These are phyloP conservation scores for Biston betularia DNA, from an alignment of 2,888 invertebrate genomes.

Conservation along the genomic window DNA sequence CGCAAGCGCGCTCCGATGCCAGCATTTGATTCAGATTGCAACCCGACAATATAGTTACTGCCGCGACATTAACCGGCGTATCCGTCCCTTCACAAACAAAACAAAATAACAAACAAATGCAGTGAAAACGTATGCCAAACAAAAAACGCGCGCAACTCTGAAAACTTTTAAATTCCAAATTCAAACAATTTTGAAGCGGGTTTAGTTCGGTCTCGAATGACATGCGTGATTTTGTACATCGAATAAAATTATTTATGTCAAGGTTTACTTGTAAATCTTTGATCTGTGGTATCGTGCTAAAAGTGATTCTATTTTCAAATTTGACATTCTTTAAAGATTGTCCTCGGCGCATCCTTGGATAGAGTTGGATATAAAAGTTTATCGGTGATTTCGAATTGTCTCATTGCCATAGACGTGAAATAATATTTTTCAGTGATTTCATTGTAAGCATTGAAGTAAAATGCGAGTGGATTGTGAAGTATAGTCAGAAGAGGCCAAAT, in stretches of 20 bases:
- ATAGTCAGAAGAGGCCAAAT: conserved; percentile 48
- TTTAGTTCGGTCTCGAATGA: conserved; percentile 22
- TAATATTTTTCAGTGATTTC: conserved; percentile 18
- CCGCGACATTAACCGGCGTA: conserved; percentile 60
- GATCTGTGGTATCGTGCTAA: conserved; percentile 6
- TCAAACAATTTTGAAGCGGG: conserved; percentile 11
- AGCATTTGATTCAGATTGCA: conserved; percentile 73
- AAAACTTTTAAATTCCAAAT: conserved; percentile 14
- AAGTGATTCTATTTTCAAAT: conserved; percentile 21
- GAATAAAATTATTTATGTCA: conserved; percentile 23
- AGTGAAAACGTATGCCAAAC: conserved; percentile 10
- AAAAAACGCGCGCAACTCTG: conserved; percentile 11
- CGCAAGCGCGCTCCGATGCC: conserved; percentile 66
- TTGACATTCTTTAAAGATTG: conserved; percentile 1
- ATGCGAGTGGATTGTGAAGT: conserved; percentile 41
- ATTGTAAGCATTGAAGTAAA: conserved; percentile 22
- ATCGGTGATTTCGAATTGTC: conserved; percentile 1
- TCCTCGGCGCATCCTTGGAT: neutral
- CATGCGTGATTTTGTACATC: conserved; percentile 29
- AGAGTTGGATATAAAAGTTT: neutral
- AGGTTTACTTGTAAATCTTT: conserved; percentile 1
- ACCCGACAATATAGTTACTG: conserved; percentile 76
- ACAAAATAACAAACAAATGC: conserved; percentile 44
- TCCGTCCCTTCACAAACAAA: conserved; percentile 48
- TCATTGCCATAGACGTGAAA: neutral